A percentile compares a stretch with the other conserved stretches of the same genome.
Conservation (phyloP, 1,140 invertebrate species). For the Drosophila funebris region DNA sequence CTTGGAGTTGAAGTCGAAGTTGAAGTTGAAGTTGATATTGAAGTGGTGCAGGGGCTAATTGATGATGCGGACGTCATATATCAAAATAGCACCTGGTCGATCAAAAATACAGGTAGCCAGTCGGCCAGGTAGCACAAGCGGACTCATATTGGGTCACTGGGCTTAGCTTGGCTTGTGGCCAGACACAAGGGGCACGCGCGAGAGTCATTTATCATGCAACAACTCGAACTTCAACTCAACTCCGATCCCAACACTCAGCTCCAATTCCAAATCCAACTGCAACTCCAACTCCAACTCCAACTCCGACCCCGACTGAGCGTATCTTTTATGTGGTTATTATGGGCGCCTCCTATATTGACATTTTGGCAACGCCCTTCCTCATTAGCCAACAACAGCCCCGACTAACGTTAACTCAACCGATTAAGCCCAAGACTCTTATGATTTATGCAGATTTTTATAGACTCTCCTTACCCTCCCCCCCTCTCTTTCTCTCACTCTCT, state of each 20-base stretch:
- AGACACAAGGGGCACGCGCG: constrained; percentile 57
- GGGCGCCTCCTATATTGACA: constrained; percentile 59
- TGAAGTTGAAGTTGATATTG: constrained; percentile 8
- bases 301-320: constrained; percentile 14
- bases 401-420: not conserved
- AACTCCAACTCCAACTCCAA: constrained; percentile 9
- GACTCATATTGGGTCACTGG: constrained; percentile 1
- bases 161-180: not conserved
- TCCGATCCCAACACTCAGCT: not conserved
- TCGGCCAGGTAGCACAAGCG: constrained; percentile 8
- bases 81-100: constrained; percentile 78
- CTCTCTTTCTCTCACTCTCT: too few relatives aligned
- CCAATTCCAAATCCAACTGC: constrained; percentile 14
- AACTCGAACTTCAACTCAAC: constrained; percentile 4
- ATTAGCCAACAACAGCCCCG: constrained; percentile 29
- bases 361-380: constrained; percentile 66
- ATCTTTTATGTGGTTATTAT: constrained; percentile 2
- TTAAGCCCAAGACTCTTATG: constrained; percentile 2
- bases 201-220: constrained; percentile 63
- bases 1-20: not conserved
- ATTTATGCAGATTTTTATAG: constrained; percentile 33
- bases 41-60: constrained; percentile 46
- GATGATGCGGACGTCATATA: constrained; percentile 62
- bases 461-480: too few relatives aligned
- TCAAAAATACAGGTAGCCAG: constrained; percentile 73